Percentiles rank a stretch among this genome's conserved stretches.
phyloP scores from a whole-genome alignment of 2,888 invertebrate genomes.

The Sesia apiformis region DNA sequence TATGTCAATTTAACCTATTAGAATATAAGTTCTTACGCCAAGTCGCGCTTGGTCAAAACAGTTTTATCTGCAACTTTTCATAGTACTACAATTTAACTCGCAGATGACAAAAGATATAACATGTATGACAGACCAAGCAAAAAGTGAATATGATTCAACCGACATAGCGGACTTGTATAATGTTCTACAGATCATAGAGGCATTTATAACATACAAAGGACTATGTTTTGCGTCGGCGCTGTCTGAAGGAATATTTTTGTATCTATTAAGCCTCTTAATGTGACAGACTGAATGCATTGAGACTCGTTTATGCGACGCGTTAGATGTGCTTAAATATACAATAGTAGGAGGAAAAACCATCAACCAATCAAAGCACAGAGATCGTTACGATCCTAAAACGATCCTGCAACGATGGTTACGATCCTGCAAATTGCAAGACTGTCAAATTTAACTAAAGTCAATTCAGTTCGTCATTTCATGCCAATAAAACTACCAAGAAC shows the following conservation, averaged over 20 bases:
- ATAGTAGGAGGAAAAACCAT: too few relatives aligned
- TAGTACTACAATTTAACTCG: constrained; percentile 6
- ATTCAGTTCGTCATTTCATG: too few relatives aligned
- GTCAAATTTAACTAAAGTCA: too few relatives aligned
- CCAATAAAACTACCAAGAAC: too few relatives aligned
- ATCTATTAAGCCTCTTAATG: constrained; percentile 53
- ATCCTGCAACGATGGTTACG: too few relatives aligned
- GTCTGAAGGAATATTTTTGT: constrained; percentile 46
- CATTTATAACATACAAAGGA: constrained; percentile 24
- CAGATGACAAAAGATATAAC: constrained; percentile 20
- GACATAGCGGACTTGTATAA: constrained; percentile 33
- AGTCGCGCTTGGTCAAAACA: background rate
- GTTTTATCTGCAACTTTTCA: constrained; percentile 14
- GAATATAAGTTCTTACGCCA: too few relatives aligned
- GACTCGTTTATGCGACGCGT: constrained; percentile 24
- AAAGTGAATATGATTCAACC: constrained; percentile 23
- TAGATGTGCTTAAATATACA: too few relatives aligned
- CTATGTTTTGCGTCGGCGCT: constrained; percentile 20
- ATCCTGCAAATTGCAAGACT: too few relatives aligned
- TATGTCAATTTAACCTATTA: too few relatives aligned
- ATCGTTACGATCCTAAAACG: too few relatives aligned
- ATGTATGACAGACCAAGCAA: constrained; percentile 17
- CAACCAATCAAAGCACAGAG: too few relatives aligned
- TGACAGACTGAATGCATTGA: constrained; percentile 55
- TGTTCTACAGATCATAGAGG: constrained; percentile 20